A percentile compares a stretch with the other conserved stretches of the same genome.
Conservation (phyloP, 2,888 invertebrate species). For the Synergus itoensis region DNA sequence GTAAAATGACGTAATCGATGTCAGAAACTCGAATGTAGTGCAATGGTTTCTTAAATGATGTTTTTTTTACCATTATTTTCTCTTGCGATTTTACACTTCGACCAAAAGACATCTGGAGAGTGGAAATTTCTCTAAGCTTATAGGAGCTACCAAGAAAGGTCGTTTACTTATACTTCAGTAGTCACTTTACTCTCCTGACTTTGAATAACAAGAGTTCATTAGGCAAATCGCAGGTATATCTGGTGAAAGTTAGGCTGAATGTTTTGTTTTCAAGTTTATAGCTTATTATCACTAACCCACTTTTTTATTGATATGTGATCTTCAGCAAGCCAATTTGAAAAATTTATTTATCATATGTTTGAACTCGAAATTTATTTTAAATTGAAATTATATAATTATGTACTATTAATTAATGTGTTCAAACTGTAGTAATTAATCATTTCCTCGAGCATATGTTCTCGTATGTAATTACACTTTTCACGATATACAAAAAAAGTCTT, state of each 20-base stretch:
- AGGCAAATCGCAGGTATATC: conserved; percentile 22
- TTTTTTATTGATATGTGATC: too few species aligned
- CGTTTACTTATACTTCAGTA: conserved; percentile 30
- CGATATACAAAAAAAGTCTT: not conserved
- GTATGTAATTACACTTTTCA: not conserved
- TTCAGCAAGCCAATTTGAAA: not conserved
- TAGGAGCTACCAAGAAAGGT: not conserved
- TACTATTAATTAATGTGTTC: not conserved
- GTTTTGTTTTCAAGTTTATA: conserved; percentile 32
- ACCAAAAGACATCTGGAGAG: conserved; percentile 21
- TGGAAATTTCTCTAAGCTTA: conserved; percentile 23
- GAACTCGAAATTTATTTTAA: not conserved
- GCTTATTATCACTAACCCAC: not conserved
- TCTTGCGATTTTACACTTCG: not conserved
- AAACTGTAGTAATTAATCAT: not conserved
- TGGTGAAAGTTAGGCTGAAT: conserved; percentile 27
- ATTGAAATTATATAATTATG: conserved; percentile 1
- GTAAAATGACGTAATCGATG: not conserved
- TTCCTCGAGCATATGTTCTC: not conserved
- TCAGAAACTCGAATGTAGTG: not conserved
- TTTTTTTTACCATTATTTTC: conserved; percentile 16
- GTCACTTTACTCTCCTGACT: not conserved
- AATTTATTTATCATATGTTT: not conserved
- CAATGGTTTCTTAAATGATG: not conserved
- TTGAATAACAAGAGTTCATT: conserved; percentile 30